Evolutionary conservation across 2,888 invertebrate genomes (phyloP), one percentile per base, ranked within the genome.

Genomic region (Lepidochrysops patricia): DNA sequence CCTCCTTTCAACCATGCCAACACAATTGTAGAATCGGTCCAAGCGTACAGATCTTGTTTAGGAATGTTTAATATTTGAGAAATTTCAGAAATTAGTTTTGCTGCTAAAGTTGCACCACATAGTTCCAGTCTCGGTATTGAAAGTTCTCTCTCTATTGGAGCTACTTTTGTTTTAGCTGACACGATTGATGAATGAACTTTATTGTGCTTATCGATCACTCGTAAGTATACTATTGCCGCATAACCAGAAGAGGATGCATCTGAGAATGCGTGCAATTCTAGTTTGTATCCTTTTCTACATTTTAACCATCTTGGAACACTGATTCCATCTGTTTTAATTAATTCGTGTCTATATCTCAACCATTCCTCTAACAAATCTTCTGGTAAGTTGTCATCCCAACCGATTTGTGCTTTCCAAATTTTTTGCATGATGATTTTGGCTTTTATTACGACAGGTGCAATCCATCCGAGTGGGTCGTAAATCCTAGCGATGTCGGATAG

Each of bases 381-480:
- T 1, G 63, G 50, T 12, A 67, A 29, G 7, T 56, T 12, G 12
- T 67, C 65, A 58, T 68, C 67, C 68, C 66, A 66, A 7, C 60
- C 59, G n/a, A 69, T 23, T 15, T 60, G 50, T 1, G 59, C 15
- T 57, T 62, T 57, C 66, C 67, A 70, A 12, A 69, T 25, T 43
- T 63, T 67, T 58, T 67, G 66, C 1, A 68, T 67, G 15, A 65
- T 60, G 34, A 67, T 60, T 26, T 70, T 70, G 0, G 63, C 64
- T 13, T 2, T 43, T 15, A 67, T 52, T 23, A 68, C 61, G 4
- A 65, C 62, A 9, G 65, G 61, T 5, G 70, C 67, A 7, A 70
- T 64, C 69, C 70, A 71, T 1, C 70, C 70, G 2, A 72, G 49
- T 0, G 69, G 70, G 50, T 72, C 70, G 25, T 69, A 70, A 2